Base-by-base conservation (phyloP, 2,797 vertebrate genomes). In the Onychomys arenicola region DNA sequence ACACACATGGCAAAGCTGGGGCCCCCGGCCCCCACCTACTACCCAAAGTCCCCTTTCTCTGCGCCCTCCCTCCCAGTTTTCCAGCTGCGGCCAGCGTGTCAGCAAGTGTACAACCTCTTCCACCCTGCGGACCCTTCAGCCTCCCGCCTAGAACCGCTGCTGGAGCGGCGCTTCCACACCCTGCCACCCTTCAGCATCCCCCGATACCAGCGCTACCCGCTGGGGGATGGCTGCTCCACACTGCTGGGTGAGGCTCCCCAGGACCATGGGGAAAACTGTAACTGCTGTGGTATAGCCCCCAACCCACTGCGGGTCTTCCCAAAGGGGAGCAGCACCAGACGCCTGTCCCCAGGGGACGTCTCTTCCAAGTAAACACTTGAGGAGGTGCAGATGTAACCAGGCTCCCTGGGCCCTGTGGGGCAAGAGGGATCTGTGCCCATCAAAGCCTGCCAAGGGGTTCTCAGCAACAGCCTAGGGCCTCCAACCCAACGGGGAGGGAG, bases 31-130 rank as follows among this genome's bases (percentile, higher is more conserved):
- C 49, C 57, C 13, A 10, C 14, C 21, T 17, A 27, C 78, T 14
- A 16, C 13, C 14, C 16, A 27, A 40, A 57, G 7, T 23, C 65
- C 43, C n/a, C 43, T 63, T 3, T 49, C 86, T 87, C 69, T 57
- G 67, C 5, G 0, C 40, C 32, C 43, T 16, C 9, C 59, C 23
- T 81, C 61, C 76, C 96, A 99, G 99, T 99, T 94, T 99, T 99
- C 32, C 99, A 99, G 94, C 98, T 99, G 95, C 99, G 99, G 61
- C 99, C 99, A 1, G 99, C 99, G 90, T 99, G 99, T 98, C 99
- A 99, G 98, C 99, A 99, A 98, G 99, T 99, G 83, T 99, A 99
- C 97, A 99, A 99, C 98, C 99, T 99, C 95, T 99, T 99, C 99
- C 99, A 99, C 96, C 99, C 99, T 0, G 99, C 99, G 27, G 99